Evolutionary conservation across 2,797 vertebrate species (phyloP), one percentile per base, ranked within the genome.

Genomic region (Alauda arvensis): DNA sequence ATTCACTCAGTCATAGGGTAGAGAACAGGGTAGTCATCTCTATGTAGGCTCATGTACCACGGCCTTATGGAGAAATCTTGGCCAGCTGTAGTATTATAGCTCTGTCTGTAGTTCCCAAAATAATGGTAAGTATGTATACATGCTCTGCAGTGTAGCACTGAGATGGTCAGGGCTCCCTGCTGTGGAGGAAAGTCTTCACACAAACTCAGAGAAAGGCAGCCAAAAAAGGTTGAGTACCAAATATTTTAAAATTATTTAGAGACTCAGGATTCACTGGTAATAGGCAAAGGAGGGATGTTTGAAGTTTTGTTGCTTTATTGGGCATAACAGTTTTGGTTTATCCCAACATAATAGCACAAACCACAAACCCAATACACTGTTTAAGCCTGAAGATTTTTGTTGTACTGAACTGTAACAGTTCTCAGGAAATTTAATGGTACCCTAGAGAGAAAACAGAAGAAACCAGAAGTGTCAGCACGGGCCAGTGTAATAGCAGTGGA

Each of bases 31-130:
- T n/a, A 24, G 5, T 29, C 18, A 25, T 14, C 24, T 71, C 20
- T 59, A 0, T 6, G 5, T 45, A 18, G 37, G 33, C 8, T 85
- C 29, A 18, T 0, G 1, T 51, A 52, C 23, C 43, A 82, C 18
- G 17, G 37, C 17, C 29, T 77, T 34, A 16, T 16, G 33, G 33
- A 77, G 37, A 71, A 80, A 51, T 77, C 28, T 48, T 87, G 51
- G 18, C 43, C 21, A 43, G 7, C 12, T 15, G 4, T 26, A 80
- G 43, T 24, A 9, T 70, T 83, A 59, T 46, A 68, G 4, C 42
- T 60, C 34, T 62, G 19, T 31, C 14, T 70, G 26, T 26, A 65
- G 40, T 33, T 77, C 67, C 37, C 59, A 37, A 52, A 84, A 45
- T 34, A 77, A 84, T 29, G 62, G 24, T 17, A 52, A 25, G 5